These are phyloP conservation scores for Caenorhabditis sp. DNA, from an alignment of 2,888 invertebrate species.

Conservation along the genomic window DNA sequence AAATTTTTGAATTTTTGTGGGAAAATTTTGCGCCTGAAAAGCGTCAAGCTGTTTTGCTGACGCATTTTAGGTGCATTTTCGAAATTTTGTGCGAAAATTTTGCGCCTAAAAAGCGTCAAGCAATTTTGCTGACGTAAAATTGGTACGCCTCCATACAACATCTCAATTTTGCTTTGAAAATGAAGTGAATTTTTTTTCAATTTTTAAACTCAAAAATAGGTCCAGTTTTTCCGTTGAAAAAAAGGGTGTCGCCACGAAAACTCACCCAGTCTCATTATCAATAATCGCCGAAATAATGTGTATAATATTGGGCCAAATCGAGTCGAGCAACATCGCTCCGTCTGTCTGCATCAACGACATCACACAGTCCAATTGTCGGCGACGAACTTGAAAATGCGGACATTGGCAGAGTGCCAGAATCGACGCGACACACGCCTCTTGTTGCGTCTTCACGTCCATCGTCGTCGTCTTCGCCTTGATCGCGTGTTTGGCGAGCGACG, in stretches of 20 bases:
- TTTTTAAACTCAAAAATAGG: too few species aligned
- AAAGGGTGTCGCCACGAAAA: too few species aligned
- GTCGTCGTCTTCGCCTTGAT: conserved; percentile 72
- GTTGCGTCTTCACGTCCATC: conserved; percentile 76
- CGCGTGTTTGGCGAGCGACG: conserved; percentile 89
- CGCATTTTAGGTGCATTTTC: too few species aligned
- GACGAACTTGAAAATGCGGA: conserved; percentile 89
- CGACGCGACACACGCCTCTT: conserved; percentile 85
- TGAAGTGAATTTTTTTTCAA: too few species aligned
- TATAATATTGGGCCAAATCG: conserved; percentile 93
- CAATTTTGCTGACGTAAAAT: too few species aligned
- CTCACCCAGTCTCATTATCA: conserved; percentile 70
- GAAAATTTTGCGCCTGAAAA: not conserved
- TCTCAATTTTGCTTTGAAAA: too few species aligned
- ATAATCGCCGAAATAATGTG: conserved; percentile 90
- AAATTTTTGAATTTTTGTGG: not conserved
- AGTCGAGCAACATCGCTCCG: conserved; percentile 84
- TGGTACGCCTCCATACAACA: too few species aligned
- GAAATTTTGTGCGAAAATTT: too few species aligned
- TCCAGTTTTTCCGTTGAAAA: too few species aligned
- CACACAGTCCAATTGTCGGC: conserved; percentile 91
- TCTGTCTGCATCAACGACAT: conserved; percentile 89
- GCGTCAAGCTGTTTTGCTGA: too few species aligned
- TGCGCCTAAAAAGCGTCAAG: too few species aligned
- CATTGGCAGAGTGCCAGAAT: conserved; percentile 89